A percentile compares a stretch with the other conserved stretches of the same genome.
phyloP scores from a whole-genome alignment of 2,888 invertebrate genomes.

The Zelleria hepariella region DNA sequence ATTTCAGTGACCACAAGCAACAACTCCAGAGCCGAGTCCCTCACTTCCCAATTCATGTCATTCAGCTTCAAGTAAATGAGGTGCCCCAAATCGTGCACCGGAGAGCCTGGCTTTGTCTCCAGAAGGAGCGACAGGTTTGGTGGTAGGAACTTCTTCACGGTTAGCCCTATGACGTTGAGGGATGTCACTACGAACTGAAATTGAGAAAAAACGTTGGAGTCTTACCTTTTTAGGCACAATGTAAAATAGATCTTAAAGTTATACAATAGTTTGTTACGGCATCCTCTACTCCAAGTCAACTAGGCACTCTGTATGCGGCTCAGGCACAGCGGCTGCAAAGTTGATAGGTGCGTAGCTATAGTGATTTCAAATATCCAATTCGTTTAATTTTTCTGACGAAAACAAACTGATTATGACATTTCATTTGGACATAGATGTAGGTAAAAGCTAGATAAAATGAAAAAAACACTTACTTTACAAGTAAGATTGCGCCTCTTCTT shows the following conservation, averaged over 20 bases:
- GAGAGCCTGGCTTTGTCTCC: slow-evolving; percentile 75
- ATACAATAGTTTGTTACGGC: too few relatives aligned
- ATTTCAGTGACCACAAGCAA: slow-evolving; percentile 78
- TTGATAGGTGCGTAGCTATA: too few relatives aligned
- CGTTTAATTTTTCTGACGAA: too few relatives aligned
- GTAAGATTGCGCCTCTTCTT: slow-evolving; percentile 42
- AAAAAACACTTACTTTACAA: slow-evolving; percentile 47
- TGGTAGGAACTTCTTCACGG: slow-evolving; percentile 81
- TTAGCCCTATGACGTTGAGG: slow-evolving; percentile 77
- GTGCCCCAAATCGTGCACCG: slow-evolving; percentile 76
- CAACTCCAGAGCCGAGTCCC: slow-evolving; percentile 83
- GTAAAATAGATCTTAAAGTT: slow-evolving; percentile 1
- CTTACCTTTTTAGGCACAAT: neutral
- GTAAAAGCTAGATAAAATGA: too few relatives aligned
- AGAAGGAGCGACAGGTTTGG: slow-evolving; percentile 82
- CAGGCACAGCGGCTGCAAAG: too few relatives aligned
- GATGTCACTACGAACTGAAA: slow-evolving; percentile 79
- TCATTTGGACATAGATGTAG: too few relatives aligned
- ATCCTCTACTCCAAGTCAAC: too few relatives aligned
- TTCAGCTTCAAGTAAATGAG: slow-evolving; percentile 79
- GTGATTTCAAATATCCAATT: too few relatives aligned
- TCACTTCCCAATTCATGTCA: slow-evolving; percentile 83
- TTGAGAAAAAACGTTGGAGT: neutral
- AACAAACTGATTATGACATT: too few relatives aligned
- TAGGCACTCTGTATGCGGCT: too few relatives aligned